A percentile compares a stretch with the other conserved stretches of the same genome.
Evolutionary conservation across 2,888 invertebrate genomes (phyloP).

Genomic region (Steinernema carpocapsae): DNA sequence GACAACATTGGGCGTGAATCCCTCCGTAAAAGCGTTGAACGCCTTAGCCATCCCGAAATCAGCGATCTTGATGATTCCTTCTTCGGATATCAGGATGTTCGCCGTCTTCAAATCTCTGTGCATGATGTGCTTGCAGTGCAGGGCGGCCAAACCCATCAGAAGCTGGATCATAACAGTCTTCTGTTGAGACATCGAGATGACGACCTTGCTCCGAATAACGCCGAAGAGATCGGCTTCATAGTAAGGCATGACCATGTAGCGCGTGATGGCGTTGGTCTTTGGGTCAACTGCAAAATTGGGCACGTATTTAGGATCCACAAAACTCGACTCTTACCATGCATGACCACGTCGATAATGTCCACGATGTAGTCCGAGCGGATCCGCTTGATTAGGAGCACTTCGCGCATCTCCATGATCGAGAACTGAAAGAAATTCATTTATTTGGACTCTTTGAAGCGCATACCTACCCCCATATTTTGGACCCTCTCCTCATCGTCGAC

Average conservation of each 20-base stretch:
- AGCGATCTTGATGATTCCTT: slow-evolving; percentile 89
- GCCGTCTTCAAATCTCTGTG: slow-evolving; percentile 99
- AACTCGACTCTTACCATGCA: slow-evolving; percentile 58
- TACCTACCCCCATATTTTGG: slow-evolving; percentile 78
- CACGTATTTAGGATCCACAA: not conserved
- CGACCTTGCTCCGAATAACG: slow-evolving; percentile 87
- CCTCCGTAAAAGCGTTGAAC: slow-evolving; percentile 73
- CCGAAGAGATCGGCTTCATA: slow-evolving; percentile 98
- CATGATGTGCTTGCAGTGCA: slow-evolving; percentile 86
- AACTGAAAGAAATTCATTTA: slow-evolving; percentile 76
- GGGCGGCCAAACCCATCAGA: slow-evolving; percentile 87
- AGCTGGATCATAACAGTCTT: slow-evolving; percentile 83
- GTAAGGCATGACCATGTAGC: slow-evolving; percentile 95
- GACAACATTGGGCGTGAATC: slow-evolving; percentile 88
- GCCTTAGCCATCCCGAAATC: slow-evolving; percentile 94
- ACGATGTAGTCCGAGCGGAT: slow-evolving; percentile 91
- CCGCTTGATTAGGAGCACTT: slow-evolving; percentile 91
- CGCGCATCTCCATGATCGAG: slow-evolving; percentile 94
- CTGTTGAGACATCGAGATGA: slow-evolving; percentile 79
- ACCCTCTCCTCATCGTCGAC: slow-evolving; percentile 99
- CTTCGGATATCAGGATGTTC: slow-evolving; percentile 93
- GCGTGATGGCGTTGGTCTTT: slow-evolving; percentile 74
- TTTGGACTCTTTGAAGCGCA: not conserved
- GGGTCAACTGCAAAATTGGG: slow-evolving; percentile 34
- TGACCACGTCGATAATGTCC: no score